Percentiles rank a stretch among this genome's conserved stretches.
Evolutionary conservation across 2,888 invertebrate genomes (phyloP).

Genomic region (Sericinus montela): DNA sequence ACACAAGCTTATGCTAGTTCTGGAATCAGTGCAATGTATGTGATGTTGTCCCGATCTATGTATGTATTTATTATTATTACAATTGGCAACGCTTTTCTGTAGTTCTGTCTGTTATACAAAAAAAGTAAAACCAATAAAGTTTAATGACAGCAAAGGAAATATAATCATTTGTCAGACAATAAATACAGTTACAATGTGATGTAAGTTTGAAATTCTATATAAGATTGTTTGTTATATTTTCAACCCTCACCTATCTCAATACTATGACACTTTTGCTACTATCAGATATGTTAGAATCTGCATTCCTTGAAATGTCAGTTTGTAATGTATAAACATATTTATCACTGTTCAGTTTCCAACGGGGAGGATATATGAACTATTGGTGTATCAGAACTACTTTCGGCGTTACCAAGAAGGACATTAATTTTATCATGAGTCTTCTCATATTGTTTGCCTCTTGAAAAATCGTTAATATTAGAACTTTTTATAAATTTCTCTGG

Average conservation of each 20-base stretch:
- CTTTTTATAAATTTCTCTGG: conserved; percentile 26
- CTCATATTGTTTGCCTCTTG: conserved; percentile 4
- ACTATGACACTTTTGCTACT: conserved; percentile 22
- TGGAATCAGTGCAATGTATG: no score
- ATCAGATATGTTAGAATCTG: not conserved
- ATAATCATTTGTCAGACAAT: no score
- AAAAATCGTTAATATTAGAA: conserved; percentile 4
- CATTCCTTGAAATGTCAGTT: not conserved
- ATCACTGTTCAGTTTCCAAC: not conserved
- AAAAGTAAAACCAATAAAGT: no score
- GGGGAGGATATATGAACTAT: not conserved
- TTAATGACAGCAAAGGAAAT: no score
- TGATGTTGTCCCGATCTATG: no score
- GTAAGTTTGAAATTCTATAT: conserved; percentile 57
- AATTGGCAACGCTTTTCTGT: no score
- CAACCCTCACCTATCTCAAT: conserved; percentile 23
- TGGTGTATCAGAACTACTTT: not conserved
- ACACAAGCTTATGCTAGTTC: no score
- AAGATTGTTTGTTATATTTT: conserved; percentile 33
- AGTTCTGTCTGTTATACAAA: no score
- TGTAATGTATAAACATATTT: not conserved
- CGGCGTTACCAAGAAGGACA: conserved; percentile 2
- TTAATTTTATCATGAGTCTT: not conserved
- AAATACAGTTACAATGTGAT: conserved; percentile 63
- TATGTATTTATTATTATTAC: no score